A percentile compares a stretch with the other conserved stretches of the same genome.
phyloP scores from a whole-genome alignment of 2,797 vertebrate species.

The Cetoscarus ocellatus region DNA sequence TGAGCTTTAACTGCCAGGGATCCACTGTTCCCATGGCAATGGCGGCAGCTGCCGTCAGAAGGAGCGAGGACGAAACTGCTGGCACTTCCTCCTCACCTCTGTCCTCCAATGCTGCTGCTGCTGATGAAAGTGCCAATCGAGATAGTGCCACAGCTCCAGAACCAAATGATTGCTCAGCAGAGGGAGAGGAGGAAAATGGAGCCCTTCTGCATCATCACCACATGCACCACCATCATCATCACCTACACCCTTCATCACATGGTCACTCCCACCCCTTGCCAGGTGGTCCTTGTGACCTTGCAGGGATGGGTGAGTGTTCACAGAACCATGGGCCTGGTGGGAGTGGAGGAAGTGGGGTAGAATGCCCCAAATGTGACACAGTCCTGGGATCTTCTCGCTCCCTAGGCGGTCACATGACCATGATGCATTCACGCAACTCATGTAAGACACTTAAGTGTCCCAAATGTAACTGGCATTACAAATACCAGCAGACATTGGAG shows the following conservation, averaged over 20 bases:
- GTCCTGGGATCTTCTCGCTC: slow-evolving; percentile 97
- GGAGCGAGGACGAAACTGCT: slow-evolving; percentile 90
- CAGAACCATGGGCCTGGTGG: slow-evolving; percentile 83
- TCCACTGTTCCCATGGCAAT: slow-evolving; percentile 79
- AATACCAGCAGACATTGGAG: slow-evolving; percentile 99
- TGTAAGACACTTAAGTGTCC: slow-evolving; percentile 99
- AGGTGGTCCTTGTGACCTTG: slow-evolving; percentile 92
- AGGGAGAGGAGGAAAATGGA: slow-evolving; percentile 94
- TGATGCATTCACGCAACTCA: slow-evolving; percentile 99
- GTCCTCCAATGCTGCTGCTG: slow-evolving; percentile 82
- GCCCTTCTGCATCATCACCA: slow-evolving; percentile 87
- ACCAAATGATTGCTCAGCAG: slow-evolving; percentile 97
- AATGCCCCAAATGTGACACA: slow-evolving; percentile 99
- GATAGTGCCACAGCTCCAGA: slow-evolving; percentile 99
- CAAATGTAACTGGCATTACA: slow-evolving; percentile 99
- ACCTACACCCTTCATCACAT: slow-evolving; percentile 84
- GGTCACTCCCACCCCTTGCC: slow-evolving; percentile 88
- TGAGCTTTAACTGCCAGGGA: slow-evolving; percentile 99
- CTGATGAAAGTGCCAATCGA: slow-evolving; percentile 99
- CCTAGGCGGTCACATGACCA: slow-evolving; percentile 99
- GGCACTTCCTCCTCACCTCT: slow-evolving; percentile 85
- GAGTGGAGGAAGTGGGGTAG: slow-evolving; percentile 92
- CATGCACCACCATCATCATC: slow-evolving; percentile 92
- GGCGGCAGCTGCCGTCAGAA: slow-evolving; percentile 86
- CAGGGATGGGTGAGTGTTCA: slow-evolving; percentile 92